Evolutionary conservation across 2,888 invertebrate species (phyloP).

Genomic region (Baronia brevicornis): DNA sequence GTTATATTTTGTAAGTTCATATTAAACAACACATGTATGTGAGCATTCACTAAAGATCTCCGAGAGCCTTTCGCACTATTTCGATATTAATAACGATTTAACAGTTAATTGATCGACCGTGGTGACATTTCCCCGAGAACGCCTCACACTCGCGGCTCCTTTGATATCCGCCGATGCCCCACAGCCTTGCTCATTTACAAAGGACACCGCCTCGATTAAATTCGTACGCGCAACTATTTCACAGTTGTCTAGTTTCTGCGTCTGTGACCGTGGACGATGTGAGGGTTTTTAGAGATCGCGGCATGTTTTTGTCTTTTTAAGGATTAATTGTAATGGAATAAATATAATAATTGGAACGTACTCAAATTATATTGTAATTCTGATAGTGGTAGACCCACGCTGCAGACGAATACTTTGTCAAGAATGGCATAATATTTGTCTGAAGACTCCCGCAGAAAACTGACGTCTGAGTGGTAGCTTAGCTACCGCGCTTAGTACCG

Average conservation of each 20-base stretch:
- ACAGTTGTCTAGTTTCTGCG: slow-evolving; percentile 59
- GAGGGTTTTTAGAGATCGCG: slow-evolving; percentile 32
- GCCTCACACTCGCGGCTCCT: slow-evolving; percentile 55
- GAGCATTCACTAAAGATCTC: no score
- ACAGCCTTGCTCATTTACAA: slow-evolving; percentile 38
- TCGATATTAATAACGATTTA: slow-evolving; percentile 56
- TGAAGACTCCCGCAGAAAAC: no score
- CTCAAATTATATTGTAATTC: no score
- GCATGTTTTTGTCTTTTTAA: slow-evolving; percentile 29
- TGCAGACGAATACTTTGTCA: no score
- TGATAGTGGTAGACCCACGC: no score
- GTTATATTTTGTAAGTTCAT: slow-evolving; percentile 16
- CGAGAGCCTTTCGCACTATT: no score
- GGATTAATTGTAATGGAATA: slow-evolving; percentile 34
- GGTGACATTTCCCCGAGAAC: slow-evolving; percentile 68
- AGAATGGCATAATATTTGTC: no score
- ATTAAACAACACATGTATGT: no score
- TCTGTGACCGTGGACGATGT: slow-evolving; percentile 32
- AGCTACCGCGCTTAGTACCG: no score
- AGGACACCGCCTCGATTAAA: slow-evolving; percentile 64
- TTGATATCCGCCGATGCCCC: slow-evolving; percentile 54
- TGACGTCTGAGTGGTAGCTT: no score
- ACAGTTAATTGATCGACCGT: slow-evolving; percentile 65
- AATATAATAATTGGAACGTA: slow-evolving; percentile 25
- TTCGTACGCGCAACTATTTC: slow-evolving; percentile 68